These are phyloP conservation scores for Laticauda laticaudata DNA, from an alignment of 2,113 vertebrate genomes.

Conservation along the genomic window DNA sequence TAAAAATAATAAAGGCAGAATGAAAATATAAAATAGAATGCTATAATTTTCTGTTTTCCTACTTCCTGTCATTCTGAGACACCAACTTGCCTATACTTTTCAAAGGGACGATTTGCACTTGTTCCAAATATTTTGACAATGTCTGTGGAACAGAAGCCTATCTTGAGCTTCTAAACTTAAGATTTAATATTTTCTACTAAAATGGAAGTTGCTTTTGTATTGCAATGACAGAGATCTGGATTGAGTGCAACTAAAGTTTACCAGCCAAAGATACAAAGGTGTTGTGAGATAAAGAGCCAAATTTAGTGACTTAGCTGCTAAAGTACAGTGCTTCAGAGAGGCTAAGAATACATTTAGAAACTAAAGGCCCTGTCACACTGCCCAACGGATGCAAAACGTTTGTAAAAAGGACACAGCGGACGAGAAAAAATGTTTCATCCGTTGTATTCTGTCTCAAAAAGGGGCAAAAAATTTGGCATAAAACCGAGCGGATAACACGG, in stretches of 20 bases:
- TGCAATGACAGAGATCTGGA: neutral
- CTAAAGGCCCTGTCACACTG: neutral
- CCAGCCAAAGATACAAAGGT: neutral
- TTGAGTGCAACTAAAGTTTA: neutral
- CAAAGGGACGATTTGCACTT: neutral
- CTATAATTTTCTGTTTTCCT: neutral
- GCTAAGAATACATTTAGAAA: neutral
- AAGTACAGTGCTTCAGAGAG: neutral
- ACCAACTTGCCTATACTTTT: neutral
- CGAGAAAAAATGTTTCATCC: too few species aligned
- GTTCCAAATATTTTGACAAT: neutral
- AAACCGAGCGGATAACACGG: too few species aligned
- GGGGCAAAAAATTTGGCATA: too few species aligned
- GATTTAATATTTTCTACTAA: neutral
- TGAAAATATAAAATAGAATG: neutral
- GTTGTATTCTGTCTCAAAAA: too few species aligned
- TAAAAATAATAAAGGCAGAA: too few species aligned
- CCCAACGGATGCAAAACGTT: too few species aligned
- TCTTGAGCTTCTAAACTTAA: neutral
- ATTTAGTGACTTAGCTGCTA: neutral
- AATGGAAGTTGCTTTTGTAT: neutral
- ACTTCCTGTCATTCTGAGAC: neutral
- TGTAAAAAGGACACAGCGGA: too few species aligned
- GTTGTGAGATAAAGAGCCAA: neutral
- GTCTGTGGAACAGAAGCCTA: neutral